These are phyloP conservation scores for Pangasius macronema DNA, from an alignment of 2,797 vertebrate genomes.

Conservation along the genomic window DNA sequence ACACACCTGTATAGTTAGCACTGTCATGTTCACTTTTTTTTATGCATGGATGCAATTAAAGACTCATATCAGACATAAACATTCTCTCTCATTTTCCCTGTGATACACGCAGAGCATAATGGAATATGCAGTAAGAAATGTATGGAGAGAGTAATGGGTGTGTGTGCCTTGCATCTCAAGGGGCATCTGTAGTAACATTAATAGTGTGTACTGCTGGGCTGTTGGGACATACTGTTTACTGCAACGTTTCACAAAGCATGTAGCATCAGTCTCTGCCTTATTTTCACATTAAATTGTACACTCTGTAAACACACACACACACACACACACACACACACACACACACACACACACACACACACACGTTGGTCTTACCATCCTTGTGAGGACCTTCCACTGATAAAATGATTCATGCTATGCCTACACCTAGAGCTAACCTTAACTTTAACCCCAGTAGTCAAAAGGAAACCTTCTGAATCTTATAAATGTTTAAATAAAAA, in stretches of 20 bases:
- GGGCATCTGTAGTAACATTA: conserved; percentile 44
- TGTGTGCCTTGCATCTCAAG: conserved; percentile 37
- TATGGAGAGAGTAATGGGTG: conserved; percentile 18
- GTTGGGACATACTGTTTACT: conserved; percentile 22
- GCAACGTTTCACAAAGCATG: not conserved
- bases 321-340: not conserved
- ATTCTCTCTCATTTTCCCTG: not conserved
- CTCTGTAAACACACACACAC: not conserved
- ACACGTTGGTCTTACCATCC: conserved; percentile 13
- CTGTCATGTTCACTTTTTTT: conserved; percentile 14
- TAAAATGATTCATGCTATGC: not conserved
- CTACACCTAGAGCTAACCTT: too few relatives aligned
- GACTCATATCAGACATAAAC: conserved; percentile 22
- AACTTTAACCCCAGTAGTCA: not conserved
- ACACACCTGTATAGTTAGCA: not conserved
- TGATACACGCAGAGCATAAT: not conserved
- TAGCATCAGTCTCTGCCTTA: not conserved
- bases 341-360: conserved; percentile 28
- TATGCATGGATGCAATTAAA: not conserved
- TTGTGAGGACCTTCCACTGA: not conserved
- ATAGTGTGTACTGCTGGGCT: conserved; percentile 25
- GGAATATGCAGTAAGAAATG: not conserved
- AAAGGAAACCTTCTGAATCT: not conserved
- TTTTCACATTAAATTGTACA: not conserved
- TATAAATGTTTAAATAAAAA: not conserved